Evolutionary conservation across 2,113 vertebrate genomes (phyloP), one percentile per base, ranked within the genome.

Genomic region (Tympanuchus pallidicinctus): DNA sequence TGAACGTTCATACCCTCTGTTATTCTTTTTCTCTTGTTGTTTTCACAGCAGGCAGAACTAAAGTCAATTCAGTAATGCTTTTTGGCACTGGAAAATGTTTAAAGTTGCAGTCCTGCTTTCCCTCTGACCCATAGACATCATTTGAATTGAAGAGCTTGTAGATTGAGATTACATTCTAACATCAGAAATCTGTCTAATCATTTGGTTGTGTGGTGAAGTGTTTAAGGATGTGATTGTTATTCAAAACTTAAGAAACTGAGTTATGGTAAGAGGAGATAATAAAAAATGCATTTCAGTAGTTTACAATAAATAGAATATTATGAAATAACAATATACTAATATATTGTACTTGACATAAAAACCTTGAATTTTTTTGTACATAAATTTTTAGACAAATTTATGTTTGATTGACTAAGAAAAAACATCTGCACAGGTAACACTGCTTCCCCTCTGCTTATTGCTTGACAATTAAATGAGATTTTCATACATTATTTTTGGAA

Each of bases 91-190:
- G 27, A 63, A 8, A 18, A 45, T 59, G 40, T 38, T 91, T 80
- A 88, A 90, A 88, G 19, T 38, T 83, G 18, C 40, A 64, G 82
- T n/a, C 19, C 91, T 80, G 60, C 50, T 74, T 82, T 92, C n/a
- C n/a, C 36, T 86, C 42, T 66, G 56, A 78, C 47, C 16, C 13
- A 5, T 45, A 73, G 81, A 43, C 47, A 70, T 60, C 47, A 83
- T 21, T 86, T 32, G 30, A 65, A 75, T 70, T 91, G 54, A 88
- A 88, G 25, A 93, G 8, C 25, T 67, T 22, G 12, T 47, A 86
- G 54, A 59, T 42, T 73, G 54, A 65, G 30, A 45, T 17, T 40
- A n/a, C 86, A 3, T 27, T 89, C 70, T 67, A 93, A 65, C 52
- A 52, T 75, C 70, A 89, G 54, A 93, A 82, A 65, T 48, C 63